These are phyloP conservation scores for Scolopax mira DNA, from an alignment of 2,113 vertebrate species.

Conservation along the genomic window DNA sequence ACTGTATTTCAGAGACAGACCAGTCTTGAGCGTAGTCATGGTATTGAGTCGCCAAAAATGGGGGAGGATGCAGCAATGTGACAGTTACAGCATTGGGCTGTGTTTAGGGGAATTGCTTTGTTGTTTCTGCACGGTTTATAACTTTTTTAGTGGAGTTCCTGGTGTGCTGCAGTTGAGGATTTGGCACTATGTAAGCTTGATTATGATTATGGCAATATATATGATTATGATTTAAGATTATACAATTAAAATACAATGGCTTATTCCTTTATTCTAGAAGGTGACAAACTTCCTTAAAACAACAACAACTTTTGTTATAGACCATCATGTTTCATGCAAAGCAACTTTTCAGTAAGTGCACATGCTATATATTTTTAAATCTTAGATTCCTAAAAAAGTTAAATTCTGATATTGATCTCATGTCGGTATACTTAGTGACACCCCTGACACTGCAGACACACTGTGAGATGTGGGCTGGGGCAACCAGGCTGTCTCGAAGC, in stretches of 20 bases:
- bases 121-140: fast-evolving
- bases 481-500: neutral
- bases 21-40: neutral
- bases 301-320: neutral
- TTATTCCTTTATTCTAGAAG: neutral
- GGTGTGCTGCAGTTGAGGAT: neutral
- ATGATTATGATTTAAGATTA: too few relatives aligned
- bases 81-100: neutral
- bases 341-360: neutral
- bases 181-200: neutral
- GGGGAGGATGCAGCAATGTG: neutral
- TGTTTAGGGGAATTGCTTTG: neutral
- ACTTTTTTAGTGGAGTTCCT: neutral
- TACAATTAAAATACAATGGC: neutral
- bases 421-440: neutral
- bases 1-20: neutral
- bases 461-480: neutral
- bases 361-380: neutral
- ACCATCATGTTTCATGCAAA: neutral
- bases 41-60: neutral
- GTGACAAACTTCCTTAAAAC: neutral
- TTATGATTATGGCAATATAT: neutral
- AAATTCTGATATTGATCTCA: neutral
- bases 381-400: neutral
- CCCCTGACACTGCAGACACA: neutral